phyloP scores from a whole-genome alignment of 2,888 invertebrate genomes.

The Clivina fossor region DNA sequence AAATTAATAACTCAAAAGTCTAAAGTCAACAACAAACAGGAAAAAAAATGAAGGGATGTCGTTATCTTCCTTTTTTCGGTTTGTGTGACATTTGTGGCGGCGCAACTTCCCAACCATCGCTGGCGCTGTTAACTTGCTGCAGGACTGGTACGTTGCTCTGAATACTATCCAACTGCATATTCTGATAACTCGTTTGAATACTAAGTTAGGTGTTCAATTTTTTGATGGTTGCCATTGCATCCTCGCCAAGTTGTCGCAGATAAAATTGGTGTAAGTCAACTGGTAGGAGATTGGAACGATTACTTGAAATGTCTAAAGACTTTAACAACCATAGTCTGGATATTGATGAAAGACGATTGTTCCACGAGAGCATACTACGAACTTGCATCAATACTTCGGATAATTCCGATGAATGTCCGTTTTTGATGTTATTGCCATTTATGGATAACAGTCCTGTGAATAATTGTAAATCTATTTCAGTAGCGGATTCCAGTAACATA shows the following conservation, averaged over 20 bases:
- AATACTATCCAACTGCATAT: slow-evolving; percentile 47
- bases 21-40: too few relatives aligned
- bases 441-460: slow-evolving; percentile 51
- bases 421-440: slow-evolving; percentile 48
- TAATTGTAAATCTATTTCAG: slow-evolving; percentile 51
- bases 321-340: slow-evolving; percentile 52
- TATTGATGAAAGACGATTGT: slow-evolving; percentile 46
- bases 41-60: neutral
- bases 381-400: slow-evolving; percentile 48
- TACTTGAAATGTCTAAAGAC: slow-evolving; percentile 51
- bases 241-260: slow-evolving; percentile 48
- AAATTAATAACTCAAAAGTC: too few relatives aligned
- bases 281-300: slow-evolving; percentile 49
- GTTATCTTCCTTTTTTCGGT: too few relatives aligned
- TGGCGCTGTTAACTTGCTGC: slow-evolving; percentile 38
- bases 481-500: slow-evolving; percentile 50
- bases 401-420: slow-evolving; percentile 44
- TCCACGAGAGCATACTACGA: slow-evolving; percentile 47
- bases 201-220: slow-evolving; percentile 40
- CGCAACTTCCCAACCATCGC: slow-evolving; percentile 39
- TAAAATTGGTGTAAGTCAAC: slow-evolving; percentile 51
- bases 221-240: slow-evolving; percentile 42
- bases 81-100: too few relatives aligned
- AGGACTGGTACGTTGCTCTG: slow-evolving; percentile 50
- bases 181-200: slow-evolving; percentile 47